phyloP scores from a whole-genome alignment of 2,888 invertebrate genomes.

The Idaea biselata region DNA sequence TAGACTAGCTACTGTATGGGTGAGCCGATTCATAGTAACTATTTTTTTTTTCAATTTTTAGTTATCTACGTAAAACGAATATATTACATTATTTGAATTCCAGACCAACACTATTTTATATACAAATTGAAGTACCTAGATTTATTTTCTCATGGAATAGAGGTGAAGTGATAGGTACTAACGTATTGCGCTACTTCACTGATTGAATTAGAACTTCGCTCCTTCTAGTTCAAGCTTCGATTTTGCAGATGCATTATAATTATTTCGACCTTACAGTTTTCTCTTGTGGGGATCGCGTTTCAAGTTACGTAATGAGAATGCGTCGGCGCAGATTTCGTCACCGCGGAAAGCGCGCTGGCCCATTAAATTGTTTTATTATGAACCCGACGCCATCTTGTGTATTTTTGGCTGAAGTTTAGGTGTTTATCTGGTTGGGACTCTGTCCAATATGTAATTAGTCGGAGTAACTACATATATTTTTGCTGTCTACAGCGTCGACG shows the following conservation, averaged over 20 bases:
- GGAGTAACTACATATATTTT: conserved; percentile 72
- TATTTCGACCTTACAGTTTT: conserved; percentile 72
- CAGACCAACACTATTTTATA: neutral
- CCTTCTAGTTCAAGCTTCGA: conserved; percentile 19
- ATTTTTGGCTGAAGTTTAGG: conserved; percentile 79
- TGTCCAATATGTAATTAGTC: conserved; percentile 78
- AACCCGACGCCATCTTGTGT: conserved; percentile 79
- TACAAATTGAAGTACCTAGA: neutral
- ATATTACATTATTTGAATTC: neutral
- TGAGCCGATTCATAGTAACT: too few relatives aligned
- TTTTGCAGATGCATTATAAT: conserved; percentile 51
- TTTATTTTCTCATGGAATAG: neutral
- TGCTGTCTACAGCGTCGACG: conserved; percentile 42
- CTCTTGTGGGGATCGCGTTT: conserved; percentile 72
- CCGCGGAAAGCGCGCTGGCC: conserved; percentile 80
- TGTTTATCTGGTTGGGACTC: conserved; percentile 79
- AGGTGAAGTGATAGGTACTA: neutral
- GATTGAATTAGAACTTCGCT: conserved; percentile 27
- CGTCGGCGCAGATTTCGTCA: conserved; percentile 78
- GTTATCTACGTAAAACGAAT: too few relatives aligned
- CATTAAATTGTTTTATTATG: conserved; percentile 81
- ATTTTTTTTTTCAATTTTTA: too few relatives aligned
- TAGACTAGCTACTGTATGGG: too few relatives aligned
- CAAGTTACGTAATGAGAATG: conserved; percentile 73
- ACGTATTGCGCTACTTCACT: conserved; percentile 7